Base-by-base conservation (phyloP, 2,888 invertebrate species). In the Scaptomyza polygonia region DNA sequence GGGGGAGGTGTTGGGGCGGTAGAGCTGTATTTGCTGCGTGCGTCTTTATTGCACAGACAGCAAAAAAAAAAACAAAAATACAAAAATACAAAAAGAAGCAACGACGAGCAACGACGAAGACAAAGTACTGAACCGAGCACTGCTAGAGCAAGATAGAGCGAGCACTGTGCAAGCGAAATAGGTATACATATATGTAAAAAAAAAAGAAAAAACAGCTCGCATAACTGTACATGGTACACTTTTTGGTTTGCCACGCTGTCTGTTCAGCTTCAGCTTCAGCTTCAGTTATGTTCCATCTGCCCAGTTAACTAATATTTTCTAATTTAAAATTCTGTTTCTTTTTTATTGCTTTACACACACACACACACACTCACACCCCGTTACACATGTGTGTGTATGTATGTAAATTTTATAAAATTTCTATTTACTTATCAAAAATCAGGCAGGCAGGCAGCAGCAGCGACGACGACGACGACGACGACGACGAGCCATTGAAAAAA, bases 321-420 rank as follows among this genome's bases (percentile, higher is more conserved):
- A 84, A 86, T 84, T 86, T 86, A 82, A 85, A 84, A 86, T 86
- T 86, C 86, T 86, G 86, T 86, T 86, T 84, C 84, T 86, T 84
- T 82, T 86, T 84, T 86, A 83, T 83, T 86, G 76, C 77, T 64
- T 11, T 42, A 42, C 51, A 39, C 53, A 53, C 62, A 58, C 48
- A 39, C 54, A 14, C 57, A 57, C 34, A 32, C 51, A 11, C 36
- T 8, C 45, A 11, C 48, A 8, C 47, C 27, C 42, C n/a, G n/a
- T n/a, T n/a, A 16, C 39, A 14, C 55, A 29, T 29, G 21, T 21
- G 21, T 21, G 21, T 87, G 84, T 77, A 5, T 55, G 51, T 77
- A 85, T 87, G 84, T 77, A 85, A 85, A 85, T 85, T 84, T 84
- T 86, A 81, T 86, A 84, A 77, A 86, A 80, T 83, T 84, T 84